Conservation (phyloP, 2,888 invertebrate species). For the Orthonevra nobilis region DNA sequence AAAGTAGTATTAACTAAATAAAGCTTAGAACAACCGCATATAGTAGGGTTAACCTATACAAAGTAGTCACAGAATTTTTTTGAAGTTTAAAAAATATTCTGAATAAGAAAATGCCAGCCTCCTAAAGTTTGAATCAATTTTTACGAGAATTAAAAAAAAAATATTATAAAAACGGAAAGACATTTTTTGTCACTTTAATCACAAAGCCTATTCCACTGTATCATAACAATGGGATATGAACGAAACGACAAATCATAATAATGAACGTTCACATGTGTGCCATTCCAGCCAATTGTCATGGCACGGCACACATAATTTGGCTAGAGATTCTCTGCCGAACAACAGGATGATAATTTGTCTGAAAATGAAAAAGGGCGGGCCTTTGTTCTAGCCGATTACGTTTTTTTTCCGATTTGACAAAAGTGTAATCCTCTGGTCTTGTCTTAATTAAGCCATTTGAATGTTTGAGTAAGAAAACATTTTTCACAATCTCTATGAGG, state of each 20-base stretch:
- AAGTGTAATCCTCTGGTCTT: background rate
- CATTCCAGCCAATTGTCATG: constrained; percentile 30
- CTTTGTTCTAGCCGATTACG: constrained; percentile 8
- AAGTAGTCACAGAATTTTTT: no score
- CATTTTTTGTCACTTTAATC: no score
- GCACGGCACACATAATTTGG: constrained; percentile 31
- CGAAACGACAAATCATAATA: constrained; percentile 11
- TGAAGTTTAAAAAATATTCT: no score
- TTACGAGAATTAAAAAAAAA: no score
- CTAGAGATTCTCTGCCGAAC: constrained; percentile 12
- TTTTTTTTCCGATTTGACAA: constrained; percentile 3
- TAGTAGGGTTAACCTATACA: no score
- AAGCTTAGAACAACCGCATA: no score
- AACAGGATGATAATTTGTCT: background rate
- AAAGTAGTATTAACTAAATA: no score
- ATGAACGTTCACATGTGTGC: constrained; percentile 35
- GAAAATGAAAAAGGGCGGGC: background rate
- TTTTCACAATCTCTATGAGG: background rate
- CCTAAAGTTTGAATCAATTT: no score
- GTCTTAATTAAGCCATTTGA: constrained; percentile 30
- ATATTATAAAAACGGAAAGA: no score
- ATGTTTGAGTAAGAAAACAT: background rate
- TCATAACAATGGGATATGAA: constrained; percentile 4
- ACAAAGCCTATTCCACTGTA: no score
- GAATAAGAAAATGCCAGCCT: no score